Percentiles rank a stretch among this genome's conserved stretches.
These are phyloP conservation scores for Dasypus novemcinctus DNA, from an alignment of 2,113 vertebrate genomes.

Conservation along the genomic window DNA sequence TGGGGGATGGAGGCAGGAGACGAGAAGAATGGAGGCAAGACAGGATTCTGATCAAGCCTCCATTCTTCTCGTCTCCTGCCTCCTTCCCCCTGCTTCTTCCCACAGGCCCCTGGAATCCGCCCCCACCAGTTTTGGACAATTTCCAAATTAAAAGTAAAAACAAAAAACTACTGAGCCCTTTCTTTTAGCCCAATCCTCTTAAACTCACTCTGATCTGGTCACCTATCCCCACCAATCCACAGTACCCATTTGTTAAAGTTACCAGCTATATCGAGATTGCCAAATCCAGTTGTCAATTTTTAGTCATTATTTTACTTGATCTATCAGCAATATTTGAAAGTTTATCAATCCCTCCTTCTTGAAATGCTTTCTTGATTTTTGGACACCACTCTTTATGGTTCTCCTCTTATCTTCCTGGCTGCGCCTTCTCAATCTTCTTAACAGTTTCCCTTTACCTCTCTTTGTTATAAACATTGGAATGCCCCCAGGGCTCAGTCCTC, in stretches of 20 bases:
- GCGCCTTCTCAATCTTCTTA: background rate
- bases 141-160: too few relatives aligned
- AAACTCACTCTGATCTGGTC: background rate
- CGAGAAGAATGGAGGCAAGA: too few relatives aligned
- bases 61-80: too few relatives aligned
- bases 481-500: background rate
- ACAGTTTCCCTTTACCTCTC: background rate
- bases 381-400: background rate
- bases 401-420: background rate
- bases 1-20: too few relatives aligned
- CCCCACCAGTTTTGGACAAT: too few relatives aligned
- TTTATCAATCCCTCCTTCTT: background rate
- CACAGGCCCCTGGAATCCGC: too few relatives aligned
- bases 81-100: too few relatives aligned
- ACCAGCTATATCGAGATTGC: background rate
- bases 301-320: background rate
- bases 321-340: background rate
- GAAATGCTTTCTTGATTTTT: background rate
- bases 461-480: background rate
- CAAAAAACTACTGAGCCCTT: too few relatives aligned
- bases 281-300: background rate
- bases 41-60: too few relatives aligned
- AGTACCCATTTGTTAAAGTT: background rate
- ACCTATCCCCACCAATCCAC: background rate
- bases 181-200: too few relatives aligned